phyloP scores from a whole-genome alignment of 2,113 vertebrate species.

The Misgurnus anguillicaudatus region DNA sequence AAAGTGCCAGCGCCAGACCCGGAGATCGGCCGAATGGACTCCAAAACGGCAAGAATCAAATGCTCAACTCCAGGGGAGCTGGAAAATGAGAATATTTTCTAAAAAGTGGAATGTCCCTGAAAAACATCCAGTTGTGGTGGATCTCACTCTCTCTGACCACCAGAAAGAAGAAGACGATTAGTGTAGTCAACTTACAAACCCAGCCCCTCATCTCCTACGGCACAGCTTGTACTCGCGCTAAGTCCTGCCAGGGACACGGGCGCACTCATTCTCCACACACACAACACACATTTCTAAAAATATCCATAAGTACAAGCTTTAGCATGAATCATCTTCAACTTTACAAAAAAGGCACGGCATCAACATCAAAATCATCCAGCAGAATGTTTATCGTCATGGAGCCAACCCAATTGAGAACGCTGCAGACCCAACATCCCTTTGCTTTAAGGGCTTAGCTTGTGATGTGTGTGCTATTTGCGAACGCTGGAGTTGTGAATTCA shows the following conservation, averaged over 20 bases:
- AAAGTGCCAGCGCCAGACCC: too few relatives aligned
- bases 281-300: constrained; percentile 48
- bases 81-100: too few relatives aligned
- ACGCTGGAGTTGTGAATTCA: not conserved
- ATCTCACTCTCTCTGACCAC: not conserved
- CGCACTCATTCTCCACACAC: constrained; percentile 47
- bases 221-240: constrained; percentile 24
- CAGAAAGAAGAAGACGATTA: not conserved
- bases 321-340: constrained; percentile 44
- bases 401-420: constrained; percentile 9
- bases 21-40: too few relatives aligned
- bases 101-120: too few relatives aligned
- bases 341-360: constrained; percentile 27
- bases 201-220: constrained; percentile 7
- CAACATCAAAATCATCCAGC: constrained; percentile 15
- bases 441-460: constrained; percentile 26
- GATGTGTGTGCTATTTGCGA: constrained; percentile 27
- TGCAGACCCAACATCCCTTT: constrained; percentile 39
- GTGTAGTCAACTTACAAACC: not conserved
- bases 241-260: constrained; percentile 34
- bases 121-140: not conserved
- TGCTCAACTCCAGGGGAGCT: too few relatives aligned
- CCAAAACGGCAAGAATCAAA: too few relatives aligned
- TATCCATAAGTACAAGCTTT: constrained; percentile 9
- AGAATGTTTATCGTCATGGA: constrained; percentile 21